phyloP scores from a whole-genome alignment of 1,140 invertebrate genomes.

The Drosophila subpulchrella region DNA sequence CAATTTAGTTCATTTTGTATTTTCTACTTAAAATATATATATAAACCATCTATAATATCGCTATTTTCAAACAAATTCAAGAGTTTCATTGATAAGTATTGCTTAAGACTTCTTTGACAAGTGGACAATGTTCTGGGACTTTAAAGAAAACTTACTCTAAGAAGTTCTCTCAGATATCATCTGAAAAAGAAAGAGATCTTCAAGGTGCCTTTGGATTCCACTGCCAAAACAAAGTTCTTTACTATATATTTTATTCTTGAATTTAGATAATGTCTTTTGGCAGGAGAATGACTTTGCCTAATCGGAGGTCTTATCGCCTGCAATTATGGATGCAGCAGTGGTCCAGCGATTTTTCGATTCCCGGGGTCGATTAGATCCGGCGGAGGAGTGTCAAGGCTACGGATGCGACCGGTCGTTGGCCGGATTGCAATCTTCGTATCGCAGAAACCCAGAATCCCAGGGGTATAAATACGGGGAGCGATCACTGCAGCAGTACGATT shows the following conservation, averaged over 20 bases:
- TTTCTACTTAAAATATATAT: too few relatives aligned
- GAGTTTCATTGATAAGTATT: too few relatives aligned
- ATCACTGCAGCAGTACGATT: constrained; percentile 57
- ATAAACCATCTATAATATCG: too few relatives aligned
- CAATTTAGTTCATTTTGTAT: too few relatives aligned
- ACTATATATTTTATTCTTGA: constrained; percentile 1
- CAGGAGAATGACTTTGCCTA: constrained; percentile 1
- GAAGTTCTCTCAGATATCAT: neutral
- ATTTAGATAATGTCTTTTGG: constrained; percentile 22
- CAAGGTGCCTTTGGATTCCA: neutral
- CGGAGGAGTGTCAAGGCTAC: constrained; percentile 68
- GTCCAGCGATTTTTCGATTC: neutral
- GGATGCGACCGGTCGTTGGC: constrained; percentile 37
- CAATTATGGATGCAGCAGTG: constrained; percentile 24
- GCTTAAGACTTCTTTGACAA: too few relatives aligned
- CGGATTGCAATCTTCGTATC: constrained; percentile 18
- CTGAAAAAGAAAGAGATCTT: neutral
- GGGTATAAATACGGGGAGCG: constrained; percentile 62
- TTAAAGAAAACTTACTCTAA: neutral
- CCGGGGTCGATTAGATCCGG: constrained; percentile 56
- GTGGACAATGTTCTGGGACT: too few relatives aligned
- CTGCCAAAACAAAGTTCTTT: neutral
- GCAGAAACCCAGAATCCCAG: neutral
- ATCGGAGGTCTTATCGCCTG: constrained; percentile 25
- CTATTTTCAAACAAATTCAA: too few relatives aligned